Evolutionary conservation across 2,888 invertebrate genomes (phyloP), one percentile per base, ranked within the genome.

Genomic region (Pecten maximus): DNA sequence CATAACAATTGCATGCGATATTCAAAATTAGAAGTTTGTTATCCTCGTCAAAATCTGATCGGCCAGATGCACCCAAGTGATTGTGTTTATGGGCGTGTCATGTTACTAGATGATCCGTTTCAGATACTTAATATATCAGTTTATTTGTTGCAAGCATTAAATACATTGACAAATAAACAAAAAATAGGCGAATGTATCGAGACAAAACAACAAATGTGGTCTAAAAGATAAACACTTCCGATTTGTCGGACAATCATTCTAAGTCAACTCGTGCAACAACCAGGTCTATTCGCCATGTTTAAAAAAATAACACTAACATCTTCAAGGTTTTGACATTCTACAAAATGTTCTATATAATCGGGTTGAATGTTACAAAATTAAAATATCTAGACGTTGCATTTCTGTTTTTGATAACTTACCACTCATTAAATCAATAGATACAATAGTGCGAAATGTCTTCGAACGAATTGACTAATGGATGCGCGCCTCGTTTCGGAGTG

Each of bases 391-490:
- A 35, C n/a, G 74, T 35, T 35, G 10, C 74, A 74, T 74, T 74
- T 74, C 35, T 8, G 0, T 35, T 74, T 35, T 3, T 74, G 74
- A 74, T 74, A 6, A 74, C 74, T 74, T 74, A 74, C 74, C 74
- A 12, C 3, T 15, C 35, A 35, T 23, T 35, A 74, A 35, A 35
- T 74, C 35, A 74, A 35, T 6, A 54, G 28, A 74, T 1, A 74
- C 74, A 35, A 74, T 1, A 35, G 35, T 12, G 74, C 74, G 35
- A 74, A 35, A 28, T 74, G 74, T 74, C 74, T 35, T 74, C 74
- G 74, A 28, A 74, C 74, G 74, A 74, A 28, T 74, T 35, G 74
- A 74, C 74, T 74, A 74, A 74, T 74, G 74, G 74, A 74, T 74
- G 74, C 74, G 74, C 74, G 74, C 74, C 74, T 74, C 74, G 74